phyloP scores from a whole-genome alignment of 2,113 vertebrate genomes.

The Hippolais icterina region DNA sequence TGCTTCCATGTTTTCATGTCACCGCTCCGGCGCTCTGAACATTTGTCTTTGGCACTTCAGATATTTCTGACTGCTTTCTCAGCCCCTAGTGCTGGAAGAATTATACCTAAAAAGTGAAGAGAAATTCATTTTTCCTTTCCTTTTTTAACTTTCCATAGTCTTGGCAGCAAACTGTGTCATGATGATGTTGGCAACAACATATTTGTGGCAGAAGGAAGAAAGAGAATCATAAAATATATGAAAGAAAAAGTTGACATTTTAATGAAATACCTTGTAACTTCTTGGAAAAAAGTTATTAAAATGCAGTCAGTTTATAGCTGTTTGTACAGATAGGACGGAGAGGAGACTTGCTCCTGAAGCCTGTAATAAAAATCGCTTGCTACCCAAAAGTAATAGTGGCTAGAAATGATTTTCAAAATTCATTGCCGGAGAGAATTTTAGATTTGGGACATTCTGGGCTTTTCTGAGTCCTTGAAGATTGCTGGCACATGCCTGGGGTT shows the following conservation, averaged over 20 bases:
- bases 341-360: not conserved
- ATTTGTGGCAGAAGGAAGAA: constrained; percentile 66
- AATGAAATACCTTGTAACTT: constrained; percentile 63
- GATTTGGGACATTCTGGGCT: not conserved
- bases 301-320: constrained; percentile 13
- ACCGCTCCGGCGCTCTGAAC: not conserved
- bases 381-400: not conserved
- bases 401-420: not conserved
- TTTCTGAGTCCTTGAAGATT: not conserved
- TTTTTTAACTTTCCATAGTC: constrained; percentile 58
- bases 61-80: constrained; percentile 64
- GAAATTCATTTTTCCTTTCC: constrained; percentile 46
- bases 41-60: constrained; percentile 44
- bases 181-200: constrained; percentile 67
- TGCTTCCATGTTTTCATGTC: not conserved
- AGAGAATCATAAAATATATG: constrained; percentile 57
- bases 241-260: constrained; percentile 64
- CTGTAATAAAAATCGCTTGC: not conserved
- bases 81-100: constrained; percentile 47
- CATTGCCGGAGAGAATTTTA: not conserved
- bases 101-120: constrained; percentile 51
- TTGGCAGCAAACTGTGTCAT: constrained; percentile 65
- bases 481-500: not conserved
- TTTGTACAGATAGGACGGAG: not conserved
- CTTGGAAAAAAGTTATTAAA: constrained; percentile 51